Base-by-base conservation (phyloP, 2,888 invertebrate species). In the Lasioglossum morio region DNA sequence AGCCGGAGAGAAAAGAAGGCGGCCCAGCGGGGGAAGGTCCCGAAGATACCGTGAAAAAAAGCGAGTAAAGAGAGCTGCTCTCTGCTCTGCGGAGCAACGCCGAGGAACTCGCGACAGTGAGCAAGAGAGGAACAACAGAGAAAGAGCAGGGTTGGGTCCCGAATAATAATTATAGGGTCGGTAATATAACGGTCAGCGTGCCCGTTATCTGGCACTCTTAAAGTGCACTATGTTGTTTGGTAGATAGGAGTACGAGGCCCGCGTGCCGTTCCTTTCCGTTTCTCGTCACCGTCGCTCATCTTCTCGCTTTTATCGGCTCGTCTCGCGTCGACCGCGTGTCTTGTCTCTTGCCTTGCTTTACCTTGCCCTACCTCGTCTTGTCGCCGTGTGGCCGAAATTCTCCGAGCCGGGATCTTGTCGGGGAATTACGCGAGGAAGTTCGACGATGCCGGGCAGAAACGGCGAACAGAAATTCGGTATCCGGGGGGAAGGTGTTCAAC, bases 191-290 rank as follows among this genome's bases (percentile, higher is more conserved):
- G 94, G 93, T 93, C 93, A 93, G 92, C 82, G 84, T 85, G 91
- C 84, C 90, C 91, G 92, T 93, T 94, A 94, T 94, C 94, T 92
- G 90, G 89, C 88, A 88, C 91, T 92, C 92, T 93, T 92, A 93
- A 93, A 94, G 94, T 94, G 94, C 94, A 94, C 93, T 94, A 94
- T 91, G 94, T 91, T 94, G 94, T 94, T 92, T 92, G 87, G 83
- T 85, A 93, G 94, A 94, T 94, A 94, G 92, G 89, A 70, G 72
- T n/a, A 57, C 37, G 27, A 80, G 74, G 53, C 78, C 77, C 87
- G 81, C 79, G 57, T 12, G 57, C n/a, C 57, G 79, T 85, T 76
- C 82, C 80, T 79, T 86, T 60, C 83, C 85, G 81, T 89, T 88
- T 84, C 82, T 81, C 84, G 84, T 87, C 85, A 87, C 84, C 87